phyloP scores from a whole-genome alignment of 2,888 invertebrate species.

The Aphrophora alni region DNA sequence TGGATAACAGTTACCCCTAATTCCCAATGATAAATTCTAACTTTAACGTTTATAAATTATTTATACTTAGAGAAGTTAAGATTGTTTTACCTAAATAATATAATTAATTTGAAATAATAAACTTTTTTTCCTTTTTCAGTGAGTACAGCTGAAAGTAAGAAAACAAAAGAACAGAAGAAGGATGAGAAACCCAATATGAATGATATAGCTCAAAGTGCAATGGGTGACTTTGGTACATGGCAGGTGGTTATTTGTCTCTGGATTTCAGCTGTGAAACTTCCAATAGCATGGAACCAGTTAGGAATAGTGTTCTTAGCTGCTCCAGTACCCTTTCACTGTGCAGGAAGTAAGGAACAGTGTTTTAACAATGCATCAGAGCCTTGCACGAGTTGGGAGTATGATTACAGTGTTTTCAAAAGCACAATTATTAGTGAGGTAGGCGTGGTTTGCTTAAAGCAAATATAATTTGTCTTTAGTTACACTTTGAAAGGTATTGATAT shows the following conservation, averaged over 20 bases:
- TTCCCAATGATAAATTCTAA: too few relatives aligned
- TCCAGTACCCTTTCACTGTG: slow-evolving; percentile 65
- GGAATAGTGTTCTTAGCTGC: slow-evolving; percentile 80
- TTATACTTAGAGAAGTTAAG: too few relatives aligned
- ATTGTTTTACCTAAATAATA: too few relatives aligned
- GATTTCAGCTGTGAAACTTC: slow-evolving; percentile 75
- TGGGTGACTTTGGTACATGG: slow-evolving; percentile 77
- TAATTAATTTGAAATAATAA: too few relatives aligned
- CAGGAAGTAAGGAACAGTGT: slow-evolving; percentile 43
- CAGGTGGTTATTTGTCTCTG: slow-evolving; percentile 74
- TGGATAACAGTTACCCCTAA: too few relatives aligned
- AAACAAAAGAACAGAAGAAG: background rate
- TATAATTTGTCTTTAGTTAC: too few relatives aligned
- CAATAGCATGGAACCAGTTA: slow-evolving; percentile 82
- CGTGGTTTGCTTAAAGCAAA: too few relatives aligned
- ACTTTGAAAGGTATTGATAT: too few relatives aligned
- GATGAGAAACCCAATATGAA: slow-evolving; percentile 48
- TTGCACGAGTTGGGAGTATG: slow-evolving; percentile 60
- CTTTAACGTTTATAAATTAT: too few relatives aligned
- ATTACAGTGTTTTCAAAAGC: slow-evolving; percentile 70
- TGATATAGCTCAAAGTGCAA: slow-evolving; percentile 72
- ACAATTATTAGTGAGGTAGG: slow-evolving; percentile 69
- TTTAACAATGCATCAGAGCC: slow-evolving; percentile 33
- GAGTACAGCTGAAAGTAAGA: background rate
- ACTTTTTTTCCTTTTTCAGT: background rate